Evolutionary conservation across 1,140 invertebrate species (phyloP), one percentile per base, ranked within the genome.

Genomic region (Pissodes strobi): DNA sequence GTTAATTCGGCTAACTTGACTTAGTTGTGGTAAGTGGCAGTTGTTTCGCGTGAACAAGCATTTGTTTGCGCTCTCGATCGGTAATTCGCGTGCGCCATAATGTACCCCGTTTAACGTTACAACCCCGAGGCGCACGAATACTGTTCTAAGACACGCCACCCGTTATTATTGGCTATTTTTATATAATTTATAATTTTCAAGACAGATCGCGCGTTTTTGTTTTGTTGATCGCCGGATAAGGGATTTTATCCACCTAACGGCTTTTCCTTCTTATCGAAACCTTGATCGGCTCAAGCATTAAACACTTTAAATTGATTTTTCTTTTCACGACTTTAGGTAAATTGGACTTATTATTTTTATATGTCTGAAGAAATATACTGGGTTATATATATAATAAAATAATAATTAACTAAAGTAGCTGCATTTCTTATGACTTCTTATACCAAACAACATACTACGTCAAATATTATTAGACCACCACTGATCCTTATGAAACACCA

Each of bases 1-100:
- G 66, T 67, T 67, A 67, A 67, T 67, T 48, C 55, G 18, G 39
- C 43, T 68, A 64, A 68, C 56, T 61, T 56, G 66, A 68, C 57
- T 72, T 72, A 75, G 74, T 74, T 72, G 72, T 72, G 71, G 59
- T 74, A 77, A 77, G 75, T 77, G 74, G 75, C 72, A 67, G 74
- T 77, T 77, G 76, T 75, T 77, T 77, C 74, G 74, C 76, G 76
- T 77, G 76, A 77, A 76, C 74, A 76, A 77, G 76, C 76, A 77
- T 77, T 77, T 77, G 76, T 77, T 75, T 76, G 74, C 73, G 74
- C 74, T 75, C 72, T 73, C 72, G 76, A 77, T 77, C 69, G 76
- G 74, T 77, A 76, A 77, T 76, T 77, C 74, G 76, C 76, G 76
- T 77, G 76, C 71, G 69, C 72, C 67, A 70, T 74, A 77, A 76